Conservation (phyloP, 2,113 vertebrate genomes). For the Murina feae region DNA sequence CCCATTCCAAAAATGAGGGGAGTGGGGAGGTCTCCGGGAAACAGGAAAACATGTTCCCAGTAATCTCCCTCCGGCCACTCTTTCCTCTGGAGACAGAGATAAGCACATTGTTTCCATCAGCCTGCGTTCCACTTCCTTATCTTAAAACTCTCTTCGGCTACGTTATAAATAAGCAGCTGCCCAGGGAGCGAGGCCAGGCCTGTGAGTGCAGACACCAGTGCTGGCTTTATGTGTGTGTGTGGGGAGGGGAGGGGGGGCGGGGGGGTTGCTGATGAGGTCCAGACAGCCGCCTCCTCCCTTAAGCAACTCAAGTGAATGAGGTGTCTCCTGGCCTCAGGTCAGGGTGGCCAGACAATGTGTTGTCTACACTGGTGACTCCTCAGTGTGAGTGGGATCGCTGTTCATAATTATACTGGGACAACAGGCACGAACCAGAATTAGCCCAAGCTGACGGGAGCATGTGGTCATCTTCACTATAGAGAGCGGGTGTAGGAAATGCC, state of each 20-base stretch:
- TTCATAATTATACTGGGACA: not conserved
- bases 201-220: not conserved
- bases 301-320: not conserved
- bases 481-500: not conserved
- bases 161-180: conserved; percentile 79
- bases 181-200: conserved; percentile 38
- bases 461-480: not conserved
- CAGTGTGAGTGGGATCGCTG: not conserved
- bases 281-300: not conserved
- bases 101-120: conserved; percentile 63
- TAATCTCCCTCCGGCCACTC: conserved; percentile 48
- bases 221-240: not conserved
- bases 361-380: not conserved
- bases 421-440: not conserved
- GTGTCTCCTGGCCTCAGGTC: not conserved
- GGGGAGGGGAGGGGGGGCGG: too few species aligned
- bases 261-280: not conserved
- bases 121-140: conserved; percentile 61
- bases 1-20: conserved; percentile 25
- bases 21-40: not conserved
- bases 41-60: conserved; percentile 49
- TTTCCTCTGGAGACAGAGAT: conserved; percentile 53
- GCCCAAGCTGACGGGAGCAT: not conserved
- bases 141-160: conserved; percentile 76
- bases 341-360: not conserved